These are phyloP conservation scores for Sebastes miniatus DNA, from an alignment of 2,797 vertebrate genomes.

Conservation along the genomic window DNA sequence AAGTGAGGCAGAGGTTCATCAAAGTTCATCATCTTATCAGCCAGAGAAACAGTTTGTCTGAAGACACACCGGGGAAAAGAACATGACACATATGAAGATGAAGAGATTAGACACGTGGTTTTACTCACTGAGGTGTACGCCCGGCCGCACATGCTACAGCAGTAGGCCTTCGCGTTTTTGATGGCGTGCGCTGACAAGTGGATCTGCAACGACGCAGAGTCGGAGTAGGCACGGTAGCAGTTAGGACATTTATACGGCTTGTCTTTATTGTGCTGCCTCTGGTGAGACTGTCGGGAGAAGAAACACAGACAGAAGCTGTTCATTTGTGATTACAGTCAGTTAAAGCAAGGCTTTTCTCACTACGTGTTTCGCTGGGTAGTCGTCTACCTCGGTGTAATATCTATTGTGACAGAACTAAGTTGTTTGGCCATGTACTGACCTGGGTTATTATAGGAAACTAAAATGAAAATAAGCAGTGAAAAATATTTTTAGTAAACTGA, in stretches of 20 bases:
- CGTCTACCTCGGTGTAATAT: not conserved
- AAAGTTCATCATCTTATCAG: conserved; percentile 29
- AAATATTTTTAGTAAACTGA: no score
- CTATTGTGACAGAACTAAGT: not conserved
- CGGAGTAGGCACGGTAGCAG: conserved; percentile 98
- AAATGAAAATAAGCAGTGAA: no score
- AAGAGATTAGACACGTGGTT: not conserved
- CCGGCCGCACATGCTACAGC: conserved; percentile 98
- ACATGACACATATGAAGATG: not conserved
- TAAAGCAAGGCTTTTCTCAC: not conserved
- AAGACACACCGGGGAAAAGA: not conserved
- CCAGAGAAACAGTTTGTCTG: not conserved
- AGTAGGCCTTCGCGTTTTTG: conserved; percentile 99
- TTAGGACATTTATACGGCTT: conserved; percentile 99
- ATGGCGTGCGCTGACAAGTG: conserved; percentile 97
- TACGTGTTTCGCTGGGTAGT: not conserved
- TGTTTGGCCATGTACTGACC: conserved; percentile 75
- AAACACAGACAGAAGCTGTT: not conserved
- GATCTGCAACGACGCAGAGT: conserved; percentile 98
- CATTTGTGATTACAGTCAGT: no score
- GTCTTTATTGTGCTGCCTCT: conserved; percentile 99
- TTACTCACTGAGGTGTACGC: conserved; percentile 97
- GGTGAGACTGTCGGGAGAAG: conserved; percentile 88
- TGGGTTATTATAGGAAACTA: conserved; percentile 42
- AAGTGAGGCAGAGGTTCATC: not conserved